Evolutionary conservation across 1,140 invertebrate species (phyloP), one percentile per base, ranked within the genome.

Genomic region (Lasaia peninsularis): DNA sequence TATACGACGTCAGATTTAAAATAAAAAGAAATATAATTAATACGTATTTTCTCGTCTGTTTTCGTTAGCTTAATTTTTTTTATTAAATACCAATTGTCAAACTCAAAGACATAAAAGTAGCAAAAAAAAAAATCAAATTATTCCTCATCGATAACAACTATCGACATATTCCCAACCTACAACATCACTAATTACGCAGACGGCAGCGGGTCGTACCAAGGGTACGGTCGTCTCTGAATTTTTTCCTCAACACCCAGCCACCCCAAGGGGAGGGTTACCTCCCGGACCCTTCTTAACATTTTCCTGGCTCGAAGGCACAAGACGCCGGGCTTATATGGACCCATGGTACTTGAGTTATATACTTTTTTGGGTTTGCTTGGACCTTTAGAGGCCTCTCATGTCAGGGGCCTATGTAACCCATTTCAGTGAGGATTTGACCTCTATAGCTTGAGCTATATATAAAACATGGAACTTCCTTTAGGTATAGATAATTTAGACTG

Each of bases 161-260:
- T 79, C 78, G 82, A 86, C 70, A 72, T 20, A 21, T 40, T 51
- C 61, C 61, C 76, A 71, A 40, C 77, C 63, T 74, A 60, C 59
- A 77, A 73, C 80, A 80, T 84, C 84, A 85, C 82, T 88, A 88
- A 86, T 88, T 84, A 87, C 79, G 72, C 78, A 86, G 84, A 82
- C 80, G 77, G 77, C 76, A 79, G 71, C 79, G 79, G 75, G 82
- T 80, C 77, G 75, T 66, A 77, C 75, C 76, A 75, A 86, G 82
- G 82, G 79, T 81, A 81, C 80, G 74, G 79, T 76, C 77, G 76
- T 75, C 72, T 68, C 80, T 80, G 78, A 84, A 86, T 85, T 86
- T 87, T 87, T 85, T 87, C 76, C 80, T 78, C 73, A 67, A 77
- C 77, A 64, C 76, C 78, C 69, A 33, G 40, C 63, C 71, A 67